phyloP scores from a whole-genome alignment of 2,113 vertebrate genomes.

The Malurus melanocephalus region DNA sequence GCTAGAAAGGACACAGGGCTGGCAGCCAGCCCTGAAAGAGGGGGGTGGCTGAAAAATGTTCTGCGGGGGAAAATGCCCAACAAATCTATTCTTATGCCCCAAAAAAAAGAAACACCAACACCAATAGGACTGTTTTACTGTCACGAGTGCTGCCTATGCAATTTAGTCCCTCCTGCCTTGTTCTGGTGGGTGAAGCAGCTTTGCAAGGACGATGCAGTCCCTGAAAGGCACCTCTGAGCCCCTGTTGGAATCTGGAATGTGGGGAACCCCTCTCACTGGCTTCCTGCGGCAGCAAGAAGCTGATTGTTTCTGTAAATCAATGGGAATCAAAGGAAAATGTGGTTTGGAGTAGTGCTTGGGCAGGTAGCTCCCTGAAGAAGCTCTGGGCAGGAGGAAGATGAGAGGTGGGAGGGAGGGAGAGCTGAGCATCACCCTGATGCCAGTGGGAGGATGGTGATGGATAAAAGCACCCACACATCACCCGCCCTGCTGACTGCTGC shows the following conservation, averaged over 20 bases:
- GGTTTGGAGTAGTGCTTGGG: background rate
- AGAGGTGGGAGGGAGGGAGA: background rate
- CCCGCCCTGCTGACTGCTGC: background rate
- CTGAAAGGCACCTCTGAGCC: background rate
- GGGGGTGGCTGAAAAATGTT: constrained; percentile 56
- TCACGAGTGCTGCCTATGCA: background rate
- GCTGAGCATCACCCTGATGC: background rate
- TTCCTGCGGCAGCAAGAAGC: background rate
- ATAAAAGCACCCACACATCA: fast-evolving
- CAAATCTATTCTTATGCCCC: background rate
- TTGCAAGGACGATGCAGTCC: background rate
- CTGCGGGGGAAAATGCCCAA: constrained; percentile 6
- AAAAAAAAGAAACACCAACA: background rate
- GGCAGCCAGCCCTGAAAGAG: background rate
- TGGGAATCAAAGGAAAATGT: background rate
- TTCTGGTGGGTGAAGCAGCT: background rate
- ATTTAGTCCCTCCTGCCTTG: background rate
- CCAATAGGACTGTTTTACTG: background rate
- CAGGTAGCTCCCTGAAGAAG: background rate
- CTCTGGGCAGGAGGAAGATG: background rate
- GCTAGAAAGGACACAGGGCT: background rate
- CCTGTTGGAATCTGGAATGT: fast-evolving
- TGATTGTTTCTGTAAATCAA: background rate
- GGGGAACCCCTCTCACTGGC: background rate
- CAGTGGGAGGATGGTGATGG: background rate